These are phyloP conservation scores for Pedionomus torquatus DNA, from an alignment of 2,113 vertebrate species.

Conservation along the genomic window DNA sequence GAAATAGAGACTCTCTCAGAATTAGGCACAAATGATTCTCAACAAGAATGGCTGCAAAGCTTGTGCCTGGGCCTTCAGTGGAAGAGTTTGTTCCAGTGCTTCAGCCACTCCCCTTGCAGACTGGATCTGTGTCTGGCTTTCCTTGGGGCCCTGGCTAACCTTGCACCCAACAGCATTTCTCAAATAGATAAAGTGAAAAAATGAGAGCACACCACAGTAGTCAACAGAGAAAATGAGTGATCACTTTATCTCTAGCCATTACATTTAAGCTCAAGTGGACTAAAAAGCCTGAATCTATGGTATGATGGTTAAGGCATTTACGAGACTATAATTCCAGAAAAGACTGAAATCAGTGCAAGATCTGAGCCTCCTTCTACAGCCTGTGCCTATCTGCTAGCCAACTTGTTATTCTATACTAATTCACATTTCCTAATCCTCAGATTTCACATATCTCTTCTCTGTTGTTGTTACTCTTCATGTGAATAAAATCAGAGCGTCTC, in stretches of 20 bases:
- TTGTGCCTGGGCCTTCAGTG: background rate
- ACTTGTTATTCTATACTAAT: background rate
- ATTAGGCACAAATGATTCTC: background rate
- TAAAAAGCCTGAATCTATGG: background rate
- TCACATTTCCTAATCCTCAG: background rate
- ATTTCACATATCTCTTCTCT: background rate
- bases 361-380: background rate
- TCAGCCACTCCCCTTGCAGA: background rate
- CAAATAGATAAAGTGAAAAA: background rate
- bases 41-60: background rate
- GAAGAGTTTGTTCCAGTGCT: background rate
- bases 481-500: background rate
- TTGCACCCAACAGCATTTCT: background rate
- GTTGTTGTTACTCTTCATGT: background rate
- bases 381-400: background rate
- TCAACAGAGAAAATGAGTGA: background rate
- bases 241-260: background rate
- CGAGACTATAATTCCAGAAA: background rate
- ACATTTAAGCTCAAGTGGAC: background rate
- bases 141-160: background rate
- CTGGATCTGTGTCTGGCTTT: background rate
- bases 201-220: accelerated
- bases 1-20: background rate
- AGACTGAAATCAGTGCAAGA: background rate
- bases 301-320: background rate